Evolutionary conservation across 2,888 invertebrate species (phyloP), one percentile per base, ranked within the genome.

Genomic region (Stegophylla sp.): DNA sequence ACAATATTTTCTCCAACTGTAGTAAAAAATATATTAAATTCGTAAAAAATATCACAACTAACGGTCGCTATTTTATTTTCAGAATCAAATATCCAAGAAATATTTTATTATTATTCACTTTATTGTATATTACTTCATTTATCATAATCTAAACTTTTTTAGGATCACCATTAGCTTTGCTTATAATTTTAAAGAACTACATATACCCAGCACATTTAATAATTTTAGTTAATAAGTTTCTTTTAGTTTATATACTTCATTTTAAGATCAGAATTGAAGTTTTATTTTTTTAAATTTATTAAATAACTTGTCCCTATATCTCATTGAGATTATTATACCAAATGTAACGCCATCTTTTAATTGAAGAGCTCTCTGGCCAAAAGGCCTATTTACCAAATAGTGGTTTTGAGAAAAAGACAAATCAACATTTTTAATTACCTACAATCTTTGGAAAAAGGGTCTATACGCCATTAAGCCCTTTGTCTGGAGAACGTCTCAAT

Each of bases 11-110:
- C 67, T 48, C 26, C 48, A 10, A 67, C 67, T 67, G 10, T 26
- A 48, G 67, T n/a, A 48, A 67, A 64, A 67, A 67, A 67, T 45
- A 5, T 45, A 23, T 45, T 66, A 45, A 67, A 48, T 67, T 26
- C 9, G 17, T 17, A 45, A 17, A 45, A 45, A 48, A 67, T 67
- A 67, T 45, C 45, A 45, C 10, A 20, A 3, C 20, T 64, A 43
- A 45, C 66, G 0, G 45, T 67, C 0, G 45, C 7, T 26, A 26
- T 48, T 9, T 67, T 67, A 45, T 48, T 45, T 9, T 48, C 3
- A 13, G 43, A 41, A 64, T 64, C 64, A 5, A 5, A 3, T 20
- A 64, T 63, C 34, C 17, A 63, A 17, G 61, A 63, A 28, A 34
- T 61, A 10, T n/a, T 63, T 28, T 63, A 17, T 63, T 63, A 20